Conservation (phyloP, 2,888 invertebrate genomes). For the Cosmia pyralina region DNA sequence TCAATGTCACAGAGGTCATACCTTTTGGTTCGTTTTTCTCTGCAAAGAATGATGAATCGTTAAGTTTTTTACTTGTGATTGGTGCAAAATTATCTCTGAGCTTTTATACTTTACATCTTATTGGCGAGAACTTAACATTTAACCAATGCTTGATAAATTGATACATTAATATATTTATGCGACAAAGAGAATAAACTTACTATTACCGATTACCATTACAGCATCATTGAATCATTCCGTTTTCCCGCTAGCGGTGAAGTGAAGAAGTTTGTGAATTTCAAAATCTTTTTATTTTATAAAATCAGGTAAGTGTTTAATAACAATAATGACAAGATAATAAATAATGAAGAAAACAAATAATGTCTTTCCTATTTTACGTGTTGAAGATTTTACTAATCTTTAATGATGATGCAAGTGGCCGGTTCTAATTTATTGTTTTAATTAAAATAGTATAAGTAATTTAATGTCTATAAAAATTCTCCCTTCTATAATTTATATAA, state of each 20-base stretch:
- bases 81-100: rapidly evolving
- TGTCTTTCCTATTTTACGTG: neutral
- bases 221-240: conserved; percentile 15
- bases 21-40: conserved; percentile 40
- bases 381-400: neutral
- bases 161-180: neutral
- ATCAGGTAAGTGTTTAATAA: conserved; percentile 32
- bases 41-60: rapidly evolving
- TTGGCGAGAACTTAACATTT: rapidly evolving
- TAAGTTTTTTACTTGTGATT: conserved; percentile 19
- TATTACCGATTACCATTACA: conserved; percentile 27
- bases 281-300: neutral
- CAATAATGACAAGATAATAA: neutral
- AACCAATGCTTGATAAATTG: neutral
- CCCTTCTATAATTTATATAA: too few species aligned
- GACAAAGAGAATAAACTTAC: conserved; percentile 17
- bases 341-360: neutral
- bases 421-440: neutral
- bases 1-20: conserved; percentile 66
- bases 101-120: neutral
- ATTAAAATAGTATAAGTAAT: neutral
- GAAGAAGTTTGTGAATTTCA: conserved; percentile 4
- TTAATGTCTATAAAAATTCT: too few species aligned
- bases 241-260: conserved; percentile 46
- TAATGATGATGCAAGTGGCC: neutral